Base-by-base conservation (phyloP, 2,888 invertebrate genomes). In the Molanna angustata region DNA sequence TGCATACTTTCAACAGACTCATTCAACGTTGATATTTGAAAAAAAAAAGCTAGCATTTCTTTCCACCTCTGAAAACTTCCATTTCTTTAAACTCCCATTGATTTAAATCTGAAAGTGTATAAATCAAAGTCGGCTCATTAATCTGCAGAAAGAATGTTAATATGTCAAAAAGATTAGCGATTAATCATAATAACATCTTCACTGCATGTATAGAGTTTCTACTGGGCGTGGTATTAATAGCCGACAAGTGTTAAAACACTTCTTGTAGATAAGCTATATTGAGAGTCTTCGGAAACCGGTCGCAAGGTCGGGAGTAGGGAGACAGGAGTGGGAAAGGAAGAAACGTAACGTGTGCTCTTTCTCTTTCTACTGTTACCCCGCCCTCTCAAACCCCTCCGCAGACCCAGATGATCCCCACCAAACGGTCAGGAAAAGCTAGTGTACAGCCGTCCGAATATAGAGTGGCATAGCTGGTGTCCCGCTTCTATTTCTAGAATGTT, bases 401-500 rank as follows among this genome's bases (percentile, higher is more conserved):
- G 4, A 14, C 27, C 19, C 4, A 27, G 11, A 27, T 27, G 11
- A 11, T 18, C 43, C 37, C 43, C 42, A 43, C 13, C 33, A 43
- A 9, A 11, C n/a, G 21, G 27, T 11, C 27, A 13, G 37, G 39
- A n/a, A 17, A 35, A n/a, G n/a, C n/a, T n/a, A n/a, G 20, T 11
- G 20, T 43, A 35, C 50, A 16, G 46, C 27, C 31, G 33, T 37
- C 52, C 52, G 35, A 46, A 52, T 52, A 52, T 52, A 52, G 52
- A 46, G 52, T 27, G 44, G 32, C 46, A 52, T 46, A 52, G 52
- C 46, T 46, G 42, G 33, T 46, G 41, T 43, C 46, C 46, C 37
- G 52, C 41, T 41, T 43, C 52, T 52, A 52, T 52, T 52, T 52
- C 46, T 46, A 46, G 52, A 41, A 46, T 43, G 41, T 47, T 32